Conservation (phyloP, 2,888 invertebrate species). For the Bellardia pandia region DNA sequence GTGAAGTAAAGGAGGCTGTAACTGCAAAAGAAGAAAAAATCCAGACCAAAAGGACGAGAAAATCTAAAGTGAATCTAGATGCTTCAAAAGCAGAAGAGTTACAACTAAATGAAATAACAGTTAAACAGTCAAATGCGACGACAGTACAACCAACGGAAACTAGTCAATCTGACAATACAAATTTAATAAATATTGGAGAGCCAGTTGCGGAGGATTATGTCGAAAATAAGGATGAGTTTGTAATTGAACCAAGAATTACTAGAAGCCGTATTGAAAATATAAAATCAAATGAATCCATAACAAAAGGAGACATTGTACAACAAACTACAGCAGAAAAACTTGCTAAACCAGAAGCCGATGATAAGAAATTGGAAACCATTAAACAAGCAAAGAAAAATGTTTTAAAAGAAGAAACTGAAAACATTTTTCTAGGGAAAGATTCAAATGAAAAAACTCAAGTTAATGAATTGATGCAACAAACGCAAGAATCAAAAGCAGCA, state of each 20-base stretch:
- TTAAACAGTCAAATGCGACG: not conserved
- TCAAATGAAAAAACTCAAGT: not conserved
- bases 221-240: not conserved
- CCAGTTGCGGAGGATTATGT: not conserved
- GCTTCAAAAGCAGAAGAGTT: not conserved
- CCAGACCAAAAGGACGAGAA: not conserved
- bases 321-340: not conserved
- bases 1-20: not conserved
- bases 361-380: not conserved
- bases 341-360: not conserved
- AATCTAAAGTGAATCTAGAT: not conserved
- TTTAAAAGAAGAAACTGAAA: too few species aligned
- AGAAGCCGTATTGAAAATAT: not conserved
- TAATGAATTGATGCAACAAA: too few species aligned
- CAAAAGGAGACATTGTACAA: not conserved
- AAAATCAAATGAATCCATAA: not conserved
- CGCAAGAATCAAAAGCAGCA: not conserved
- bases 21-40: not conserved
- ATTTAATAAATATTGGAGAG: not conserved
- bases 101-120: not conserved
- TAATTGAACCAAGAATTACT: slow-evolving; percentile 2
- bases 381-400: too few species aligned
- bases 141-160: not conserved
- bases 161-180: not conserved
- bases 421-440: not conserved